phyloP scores from a whole-genome alignment of 2,888 invertebrate genomes.

The Tineola bisselliella region DNA sequence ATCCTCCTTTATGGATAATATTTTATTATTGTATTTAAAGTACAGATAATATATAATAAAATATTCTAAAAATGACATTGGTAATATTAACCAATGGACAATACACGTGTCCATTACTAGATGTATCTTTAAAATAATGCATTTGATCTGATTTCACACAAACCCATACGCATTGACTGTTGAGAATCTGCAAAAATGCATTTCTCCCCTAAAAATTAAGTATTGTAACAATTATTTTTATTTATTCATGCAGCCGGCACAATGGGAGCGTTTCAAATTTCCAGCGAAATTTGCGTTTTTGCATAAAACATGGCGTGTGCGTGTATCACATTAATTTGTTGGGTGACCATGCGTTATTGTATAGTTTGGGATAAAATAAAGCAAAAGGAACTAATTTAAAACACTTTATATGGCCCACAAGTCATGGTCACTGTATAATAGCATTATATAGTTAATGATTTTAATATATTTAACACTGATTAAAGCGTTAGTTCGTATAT shows the following conservation, averaged over 20 bases:
- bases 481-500: too few species aligned
- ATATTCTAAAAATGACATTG: background rate
- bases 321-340: constrained; percentile 36
- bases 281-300: constrained; percentile 66
- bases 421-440: too few species aligned
- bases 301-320: constrained; percentile 65
- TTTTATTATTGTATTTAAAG: too few species aligned
- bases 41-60: too few species aligned
- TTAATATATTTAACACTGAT: too few species aligned
- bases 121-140: background rate
- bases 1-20: too few species aligned
- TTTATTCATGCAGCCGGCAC: constrained; percentile 44
- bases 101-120: background rate
- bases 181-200: constrained; percentile 31
- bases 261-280: constrained; percentile 65
- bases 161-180: background rate
- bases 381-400: too few species aligned
- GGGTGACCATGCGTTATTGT: constrained; percentile 27
- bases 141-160: background rate
- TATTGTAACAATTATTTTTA: constrained; percentile 57
- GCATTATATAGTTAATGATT: too few species aligned
- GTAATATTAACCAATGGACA: background rate
- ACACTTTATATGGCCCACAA: too few species aligned
- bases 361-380: background rate
- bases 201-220: constrained; percentile 51